phyloP scores from a whole-genome alignment of 2,113 vertebrate species.

The Eurystomus gularis region DNA sequence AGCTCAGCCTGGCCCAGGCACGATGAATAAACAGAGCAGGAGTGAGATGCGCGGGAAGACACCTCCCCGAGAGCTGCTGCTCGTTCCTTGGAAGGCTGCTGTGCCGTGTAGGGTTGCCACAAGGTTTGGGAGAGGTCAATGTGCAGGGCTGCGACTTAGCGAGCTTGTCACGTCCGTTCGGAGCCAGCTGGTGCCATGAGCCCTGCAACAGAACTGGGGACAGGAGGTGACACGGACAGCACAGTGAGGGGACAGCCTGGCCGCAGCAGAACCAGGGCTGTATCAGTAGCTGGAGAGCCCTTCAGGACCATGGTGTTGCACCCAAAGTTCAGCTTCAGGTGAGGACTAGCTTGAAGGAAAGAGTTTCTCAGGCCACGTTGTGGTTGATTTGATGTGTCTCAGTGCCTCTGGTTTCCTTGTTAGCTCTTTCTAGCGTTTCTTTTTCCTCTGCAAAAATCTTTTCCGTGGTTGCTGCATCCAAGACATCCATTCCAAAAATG shows the following conservation, averaged over 20 bases:
- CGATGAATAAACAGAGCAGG: too few species aligned
- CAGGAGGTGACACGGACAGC: background rate
- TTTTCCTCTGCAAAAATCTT: background rate
- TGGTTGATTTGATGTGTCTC: background rate
- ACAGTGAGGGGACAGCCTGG: background rate
- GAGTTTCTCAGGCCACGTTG: rapidly evolving
- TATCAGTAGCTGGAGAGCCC: background rate
- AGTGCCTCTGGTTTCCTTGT: background rate
- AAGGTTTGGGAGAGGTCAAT: too few species aligned
- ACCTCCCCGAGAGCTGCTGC: too few species aligned
- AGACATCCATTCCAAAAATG: rapidly evolving
- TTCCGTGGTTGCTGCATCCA: background rate
- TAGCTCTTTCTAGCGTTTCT: background rate
- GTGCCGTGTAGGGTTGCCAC: too few species aligned
- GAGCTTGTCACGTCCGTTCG: too few species aligned
- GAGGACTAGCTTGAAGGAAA: background rate
- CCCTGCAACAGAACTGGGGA: background rate
- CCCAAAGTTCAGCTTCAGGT: background rate
- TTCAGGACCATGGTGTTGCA: background rate
- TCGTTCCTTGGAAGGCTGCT: too few species aligned
- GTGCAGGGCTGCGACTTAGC: too few species aligned
- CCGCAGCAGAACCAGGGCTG: rapidly evolving
- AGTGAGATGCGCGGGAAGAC: too few species aligned
- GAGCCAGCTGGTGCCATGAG: too few species aligned
- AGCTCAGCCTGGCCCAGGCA: too few species aligned